Conservation (phyloP, 2,113 vertebrate species). For the Cebidichthys violaceus region DNA sequence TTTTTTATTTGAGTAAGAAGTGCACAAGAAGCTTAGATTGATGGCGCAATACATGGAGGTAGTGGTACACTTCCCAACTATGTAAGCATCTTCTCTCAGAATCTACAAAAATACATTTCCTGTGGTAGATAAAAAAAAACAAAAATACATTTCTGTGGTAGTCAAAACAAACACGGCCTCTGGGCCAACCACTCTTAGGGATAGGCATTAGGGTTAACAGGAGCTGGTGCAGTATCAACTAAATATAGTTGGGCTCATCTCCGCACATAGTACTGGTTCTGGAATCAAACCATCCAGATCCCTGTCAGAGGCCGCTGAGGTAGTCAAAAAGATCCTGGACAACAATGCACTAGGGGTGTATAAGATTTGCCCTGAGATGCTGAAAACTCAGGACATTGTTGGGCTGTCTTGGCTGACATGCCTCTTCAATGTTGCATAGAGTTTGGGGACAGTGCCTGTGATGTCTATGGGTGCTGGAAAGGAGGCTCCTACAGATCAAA, state of each 20-base stretch:
- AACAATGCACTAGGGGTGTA: too few species aligned
- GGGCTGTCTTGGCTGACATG: background rate
- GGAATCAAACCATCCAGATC: background rate
- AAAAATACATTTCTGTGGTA: background rate
- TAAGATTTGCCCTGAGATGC: too few species aligned
- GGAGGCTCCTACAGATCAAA: too few species aligned
- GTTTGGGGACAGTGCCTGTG: background rate
- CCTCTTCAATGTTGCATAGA: too few species aligned
- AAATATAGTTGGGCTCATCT: background rate
- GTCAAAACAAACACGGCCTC: background rate
- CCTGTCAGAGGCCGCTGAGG: too few species aligned
- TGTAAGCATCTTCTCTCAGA: constrained; percentile 4
- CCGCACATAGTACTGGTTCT: background rate
- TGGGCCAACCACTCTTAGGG: background rate
- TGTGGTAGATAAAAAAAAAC: background rate
- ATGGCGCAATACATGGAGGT: constrained; percentile 3
- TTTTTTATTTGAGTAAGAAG: background rate
- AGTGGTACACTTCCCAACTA: background rate
- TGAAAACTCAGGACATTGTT: too few species aligned
- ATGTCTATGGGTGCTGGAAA: too few species aligned
- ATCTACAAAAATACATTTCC: background rate
- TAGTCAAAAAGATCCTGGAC: too few species aligned
- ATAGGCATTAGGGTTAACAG: background rate
- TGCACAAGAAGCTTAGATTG: background rate
- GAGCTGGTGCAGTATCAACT: background rate